Evolutionary conservation across 2,888 invertebrate species (phyloP).

Genomic region (Drosophila diplacantha): DNA sequence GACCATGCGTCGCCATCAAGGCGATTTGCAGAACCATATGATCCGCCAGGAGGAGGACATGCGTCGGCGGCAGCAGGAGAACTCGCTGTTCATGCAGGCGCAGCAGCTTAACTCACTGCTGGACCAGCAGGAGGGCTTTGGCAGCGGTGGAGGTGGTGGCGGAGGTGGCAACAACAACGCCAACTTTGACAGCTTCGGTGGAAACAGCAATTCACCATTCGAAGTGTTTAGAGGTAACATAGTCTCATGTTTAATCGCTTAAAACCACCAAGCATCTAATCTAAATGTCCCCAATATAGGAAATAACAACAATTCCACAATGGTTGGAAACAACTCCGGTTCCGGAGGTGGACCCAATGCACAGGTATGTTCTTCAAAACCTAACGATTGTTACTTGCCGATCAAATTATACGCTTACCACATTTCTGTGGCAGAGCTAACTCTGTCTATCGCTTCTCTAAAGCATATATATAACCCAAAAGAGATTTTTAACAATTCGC

Average conservation of each 20-base stretch:
- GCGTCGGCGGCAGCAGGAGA: constrained; percentile 90
- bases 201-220: constrained; percentile 70
- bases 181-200: constrained; percentile 65
- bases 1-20: constrained; percentile 83
- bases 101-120: constrained; percentile 83
- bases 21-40: constrained; percentile 88
- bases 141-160: constrained; percentile 35
- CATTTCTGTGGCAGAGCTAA: neutral
- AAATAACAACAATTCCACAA: constrained; percentile 50
- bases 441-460: constrained; percentile 1
- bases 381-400: neutral
- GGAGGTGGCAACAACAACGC: constrained; percentile 35
- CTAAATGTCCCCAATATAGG: neutral
- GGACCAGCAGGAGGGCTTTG: constrained; percentile 82
- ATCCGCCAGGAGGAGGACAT: constrained; percentile 90
- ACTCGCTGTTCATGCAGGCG: constrained; percentile 90
- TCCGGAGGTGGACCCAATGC: constrained; percentile 39
- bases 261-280: neutral
- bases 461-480: constrained; percentile 13
- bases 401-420: neutral
- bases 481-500: neutral
- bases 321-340: constrained; percentile 56
- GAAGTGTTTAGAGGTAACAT: constrained; percentile 73
- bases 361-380: constrained; percentile 56
- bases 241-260: too few species aligned